Conservation (phyloP, 1,140 invertebrate genomes). For the Hormaphis cornu region DNA sequence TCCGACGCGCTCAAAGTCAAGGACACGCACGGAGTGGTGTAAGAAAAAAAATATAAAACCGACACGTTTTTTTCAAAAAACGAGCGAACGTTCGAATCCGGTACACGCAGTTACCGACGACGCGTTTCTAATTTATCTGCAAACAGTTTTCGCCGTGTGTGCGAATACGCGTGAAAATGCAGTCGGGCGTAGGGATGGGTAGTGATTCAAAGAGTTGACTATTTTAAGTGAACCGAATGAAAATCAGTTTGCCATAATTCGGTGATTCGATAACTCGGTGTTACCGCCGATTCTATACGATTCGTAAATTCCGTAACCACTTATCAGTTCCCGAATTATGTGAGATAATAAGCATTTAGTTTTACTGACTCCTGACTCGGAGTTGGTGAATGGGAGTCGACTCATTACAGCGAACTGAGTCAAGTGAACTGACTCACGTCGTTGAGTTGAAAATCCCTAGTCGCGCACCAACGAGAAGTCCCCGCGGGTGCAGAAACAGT, state of each 20-base stretch:
- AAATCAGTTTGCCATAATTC: neutral
- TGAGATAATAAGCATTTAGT: neutral
- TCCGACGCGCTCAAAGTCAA: constrained; percentile 14
- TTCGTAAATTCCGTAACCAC: neutral
- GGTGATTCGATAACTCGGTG: neutral
- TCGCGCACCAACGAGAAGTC: too few relatives aligned
- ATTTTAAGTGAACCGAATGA: neutral
- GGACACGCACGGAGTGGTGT: constrained; percentile 5
- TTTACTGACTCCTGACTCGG: neutral
- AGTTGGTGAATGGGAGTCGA: neutral
- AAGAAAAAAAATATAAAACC: too few relatives aligned
- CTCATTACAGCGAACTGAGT: neutral
- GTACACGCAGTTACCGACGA: neutral
- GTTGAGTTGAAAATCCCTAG: neutral
- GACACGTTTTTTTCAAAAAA: too few relatives aligned
- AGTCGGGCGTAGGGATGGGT: too few relatives aligned
- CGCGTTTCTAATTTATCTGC: neutral
- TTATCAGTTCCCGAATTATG: neutral
- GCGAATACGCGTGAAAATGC: too few relatives aligned
- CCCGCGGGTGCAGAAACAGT: too few relatives aligned
- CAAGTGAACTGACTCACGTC: neutral
- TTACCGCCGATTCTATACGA: neutral
- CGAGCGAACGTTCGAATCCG: too few relatives aligned
- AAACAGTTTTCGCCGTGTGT: too few relatives aligned
- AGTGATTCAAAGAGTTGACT: neutral